Conservation (phyloP, 2,797 vertebrate genomes). For the Mormyrops boulengeri region DNA sequence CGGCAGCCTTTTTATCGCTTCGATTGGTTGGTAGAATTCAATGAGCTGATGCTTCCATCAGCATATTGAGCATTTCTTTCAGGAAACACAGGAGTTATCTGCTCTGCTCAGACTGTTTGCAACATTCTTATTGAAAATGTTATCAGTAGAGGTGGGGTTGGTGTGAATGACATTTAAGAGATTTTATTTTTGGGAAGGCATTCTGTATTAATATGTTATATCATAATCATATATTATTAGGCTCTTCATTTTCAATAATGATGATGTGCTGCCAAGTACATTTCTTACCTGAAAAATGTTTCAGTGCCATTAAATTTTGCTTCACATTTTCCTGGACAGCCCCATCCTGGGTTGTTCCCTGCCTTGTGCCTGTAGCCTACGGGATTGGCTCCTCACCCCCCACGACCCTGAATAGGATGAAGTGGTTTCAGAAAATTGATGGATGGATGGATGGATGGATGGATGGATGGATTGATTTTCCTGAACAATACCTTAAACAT, state of each 20-base stretch:
- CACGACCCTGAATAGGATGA: background rate
- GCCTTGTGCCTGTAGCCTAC: background rate
- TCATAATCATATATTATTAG: background rate
- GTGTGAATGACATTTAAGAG: background rate
- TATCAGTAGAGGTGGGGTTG: background rate
- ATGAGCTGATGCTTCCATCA: background rate
- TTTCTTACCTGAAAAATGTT: background rate
- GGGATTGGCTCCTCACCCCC: background rate
- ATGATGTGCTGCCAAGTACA: background rate
- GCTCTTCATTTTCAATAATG: background rate
- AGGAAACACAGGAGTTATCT: background rate
- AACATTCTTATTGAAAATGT: background rate
- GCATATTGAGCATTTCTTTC: background rate
- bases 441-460: no score
- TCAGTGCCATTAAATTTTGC: background rate
- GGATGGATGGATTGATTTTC: background rate
- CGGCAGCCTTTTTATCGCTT: background rate
- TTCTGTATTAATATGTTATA: background rate
- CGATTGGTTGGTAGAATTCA: background rate
- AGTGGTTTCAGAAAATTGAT: background rate
- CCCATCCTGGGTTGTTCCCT: background rate
- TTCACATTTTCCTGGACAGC: background rate
- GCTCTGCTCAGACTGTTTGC: background rate
- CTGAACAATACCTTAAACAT: background rate
- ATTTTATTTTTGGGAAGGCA: background rate